Percentiles rank a stretch among this genome's conserved stretches.
phyloP scores from a whole-genome alignment of 2,888 invertebrate genomes.

The Drosophila buzzatii region DNA sequence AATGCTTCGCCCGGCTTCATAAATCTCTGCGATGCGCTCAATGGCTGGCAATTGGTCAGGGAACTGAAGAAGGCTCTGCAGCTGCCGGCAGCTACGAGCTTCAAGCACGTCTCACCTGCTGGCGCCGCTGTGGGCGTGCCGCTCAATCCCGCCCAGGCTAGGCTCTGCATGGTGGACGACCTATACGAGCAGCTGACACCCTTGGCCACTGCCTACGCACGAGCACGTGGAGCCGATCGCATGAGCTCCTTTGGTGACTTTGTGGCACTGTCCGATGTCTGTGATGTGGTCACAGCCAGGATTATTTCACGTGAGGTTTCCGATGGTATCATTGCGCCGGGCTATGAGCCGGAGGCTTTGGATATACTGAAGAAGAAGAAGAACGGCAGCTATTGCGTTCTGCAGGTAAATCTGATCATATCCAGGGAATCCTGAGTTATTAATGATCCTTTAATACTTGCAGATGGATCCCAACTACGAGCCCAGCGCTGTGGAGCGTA shows the following conservation, averaged over 20 bases:
- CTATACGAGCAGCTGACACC: conserved; percentile 90
- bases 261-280: conserved; percentile 95
- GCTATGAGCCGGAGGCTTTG: conserved; percentile 93
- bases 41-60: conserved; percentile 97
- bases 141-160: conserved; percentile 91
- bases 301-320: conserved; percentile 98
- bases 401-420: conserved; percentile 87
- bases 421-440: background rate
- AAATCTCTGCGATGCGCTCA: conserved; percentile 98
- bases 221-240: conserved; percentile 98
- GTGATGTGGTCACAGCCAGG: conserved; percentile 95
- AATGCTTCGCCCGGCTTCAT: conserved; percentile 99
- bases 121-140: conserved; percentile 97
- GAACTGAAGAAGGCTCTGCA: conserved; percentile 93
- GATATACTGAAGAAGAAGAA: conserved; percentile 97
- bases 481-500: conserved; percentile 92
- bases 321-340: conserved; percentile 99
- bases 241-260: conserved; percentile 99
- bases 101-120: conserved; percentile 99
- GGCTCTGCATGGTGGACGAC: conserved; percentile 97
- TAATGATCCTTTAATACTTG: background rate
- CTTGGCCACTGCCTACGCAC: conserved; percentile 95
- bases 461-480: conserved; percentile 95
- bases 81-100: conserved; percentile 97
- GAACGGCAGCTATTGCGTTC: conserved; percentile 94